These are phyloP conservation scores for Chloroceryle amazona DNA, from an alignment of 2,797 vertebrate genomes.

Conservation along the genomic window DNA sequence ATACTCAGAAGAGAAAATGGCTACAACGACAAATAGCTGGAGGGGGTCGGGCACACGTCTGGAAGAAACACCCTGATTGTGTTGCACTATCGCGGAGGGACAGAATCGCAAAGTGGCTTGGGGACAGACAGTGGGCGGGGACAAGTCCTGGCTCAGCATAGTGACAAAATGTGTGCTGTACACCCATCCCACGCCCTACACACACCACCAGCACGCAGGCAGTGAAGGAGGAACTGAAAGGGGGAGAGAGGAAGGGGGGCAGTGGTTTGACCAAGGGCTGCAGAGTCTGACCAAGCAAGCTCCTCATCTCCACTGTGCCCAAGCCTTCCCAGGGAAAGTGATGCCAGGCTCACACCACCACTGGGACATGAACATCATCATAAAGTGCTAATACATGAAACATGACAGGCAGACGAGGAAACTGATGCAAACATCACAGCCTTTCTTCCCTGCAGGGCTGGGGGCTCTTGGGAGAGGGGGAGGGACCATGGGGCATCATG, in stretches of 20 bases:
- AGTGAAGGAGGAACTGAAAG: neutral
- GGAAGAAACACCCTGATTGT: neutral
- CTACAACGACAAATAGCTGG: slow-evolving; percentile 35
- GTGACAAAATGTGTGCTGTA: accelerated
- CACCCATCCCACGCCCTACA: neutral
- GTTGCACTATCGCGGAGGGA: neutral
- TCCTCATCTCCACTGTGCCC: accelerated
- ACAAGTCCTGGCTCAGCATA: neutral
- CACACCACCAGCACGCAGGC: accelerated
- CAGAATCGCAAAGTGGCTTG: neutral
- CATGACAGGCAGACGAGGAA: neutral
- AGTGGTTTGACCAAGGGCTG: neutral
- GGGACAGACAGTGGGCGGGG: accelerated
- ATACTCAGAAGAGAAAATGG: slow-evolving; percentile 67
- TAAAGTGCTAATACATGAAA: slow-evolving; percentile 62
- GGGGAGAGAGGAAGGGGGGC: accelerated
- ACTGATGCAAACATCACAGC: neutral
- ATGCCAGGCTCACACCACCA: neutral
- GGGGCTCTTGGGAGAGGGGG: neutral
- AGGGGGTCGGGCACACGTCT: neutral
- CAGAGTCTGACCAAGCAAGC: accelerated
- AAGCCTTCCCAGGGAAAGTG: accelerated
- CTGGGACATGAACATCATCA: neutral
- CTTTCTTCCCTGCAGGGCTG: accelerated
- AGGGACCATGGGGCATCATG: neutral